Conservation (phyloP, 1,140 invertebrate species). For the Homalodisca vitripennis region DNA sequence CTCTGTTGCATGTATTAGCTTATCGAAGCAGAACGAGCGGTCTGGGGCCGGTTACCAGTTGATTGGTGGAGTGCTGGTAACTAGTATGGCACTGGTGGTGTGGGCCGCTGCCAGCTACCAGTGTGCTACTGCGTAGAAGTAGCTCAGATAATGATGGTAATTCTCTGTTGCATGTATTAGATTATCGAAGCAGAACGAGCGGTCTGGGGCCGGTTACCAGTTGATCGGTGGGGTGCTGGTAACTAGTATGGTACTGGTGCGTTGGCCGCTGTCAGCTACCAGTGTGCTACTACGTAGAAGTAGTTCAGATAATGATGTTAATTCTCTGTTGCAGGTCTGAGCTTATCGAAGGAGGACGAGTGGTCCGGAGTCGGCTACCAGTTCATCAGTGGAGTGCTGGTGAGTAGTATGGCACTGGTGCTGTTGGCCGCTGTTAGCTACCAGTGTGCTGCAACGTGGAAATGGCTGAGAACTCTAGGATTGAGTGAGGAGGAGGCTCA, state of each 20-base stretch:
- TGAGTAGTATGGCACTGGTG: constrained; percentile 62
- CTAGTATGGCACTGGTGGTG: constrained; percentile 61
- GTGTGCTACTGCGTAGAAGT: constrained; percentile 67
- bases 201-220: too few species aligned
- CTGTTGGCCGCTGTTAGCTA: constrained; percentile 66
- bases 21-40: too few species aligned
- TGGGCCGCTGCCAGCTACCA: constrained; percentile 67
- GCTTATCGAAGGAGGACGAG: too few species aligned
- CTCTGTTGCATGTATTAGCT: too few species aligned
- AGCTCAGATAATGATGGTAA: too few species aligned
- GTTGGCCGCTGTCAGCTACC: constrained; percentile 65
- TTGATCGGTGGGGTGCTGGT: constrained; percentile 47
- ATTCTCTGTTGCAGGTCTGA: too few species aligned
- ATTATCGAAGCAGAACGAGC: too few species aligned
- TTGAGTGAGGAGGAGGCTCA: constrained; percentile 48
- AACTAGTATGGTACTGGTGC: constrained; percentile 61
- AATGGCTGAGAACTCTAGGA: constrained; percentile 61
- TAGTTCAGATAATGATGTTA: too few species aligned
- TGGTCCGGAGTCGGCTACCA: constrained; percentile 6
- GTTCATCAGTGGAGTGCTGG: constrained; percentile 45
- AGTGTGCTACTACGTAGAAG: constrained; percentile 67
- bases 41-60: constrained; percentile 11
- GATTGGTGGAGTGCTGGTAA: constrained; percentile 49
- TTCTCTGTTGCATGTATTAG: too few species aligned
- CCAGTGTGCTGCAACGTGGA: constrained; percentile 68